Conservation (phyloP, 2,113 vertebrate genomes). For the Pelecanoides urinatrix region DNA sequence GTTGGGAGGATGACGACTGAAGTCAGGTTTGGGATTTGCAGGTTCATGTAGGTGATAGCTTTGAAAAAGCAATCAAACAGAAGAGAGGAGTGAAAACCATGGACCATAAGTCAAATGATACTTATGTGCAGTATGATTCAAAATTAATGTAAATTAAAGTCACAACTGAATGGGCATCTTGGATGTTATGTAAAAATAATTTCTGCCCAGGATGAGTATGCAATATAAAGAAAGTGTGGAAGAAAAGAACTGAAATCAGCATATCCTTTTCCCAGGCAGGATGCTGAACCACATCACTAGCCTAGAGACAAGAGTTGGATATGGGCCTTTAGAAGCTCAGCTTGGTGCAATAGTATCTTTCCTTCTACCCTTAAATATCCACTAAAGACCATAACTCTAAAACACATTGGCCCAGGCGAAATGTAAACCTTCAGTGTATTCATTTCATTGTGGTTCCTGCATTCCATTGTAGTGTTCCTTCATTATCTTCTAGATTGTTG, state of each 20-base stretch:
- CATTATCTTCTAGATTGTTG: not conserved
- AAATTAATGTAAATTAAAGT: not conserved
- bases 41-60: not conserved
- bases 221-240: not conserved
- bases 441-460: not conserved
- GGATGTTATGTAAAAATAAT: not conserved
- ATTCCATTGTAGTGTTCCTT: not conserved
- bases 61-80: not conserved
- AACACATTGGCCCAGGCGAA: not conserved
- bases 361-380: not conserved
- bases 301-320: not conserved
- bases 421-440: not conserved
- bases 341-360: not conserved
- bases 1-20: not conserved
- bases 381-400: not conserved
- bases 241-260: not conserved
- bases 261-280: not conserved
- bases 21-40: not conserved
- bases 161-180: no score
- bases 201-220: no score
- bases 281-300: not conserved
- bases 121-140: rapidly evolving
- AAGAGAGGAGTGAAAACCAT: rapidly evolving
- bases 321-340: not conserved
- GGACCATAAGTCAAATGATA: rapidly evolving